Evolutionary conservation across 2,113 vertebrate genomes (phyloP).

Genomic region (Pseudolaguvia tuberculata): DNA sequence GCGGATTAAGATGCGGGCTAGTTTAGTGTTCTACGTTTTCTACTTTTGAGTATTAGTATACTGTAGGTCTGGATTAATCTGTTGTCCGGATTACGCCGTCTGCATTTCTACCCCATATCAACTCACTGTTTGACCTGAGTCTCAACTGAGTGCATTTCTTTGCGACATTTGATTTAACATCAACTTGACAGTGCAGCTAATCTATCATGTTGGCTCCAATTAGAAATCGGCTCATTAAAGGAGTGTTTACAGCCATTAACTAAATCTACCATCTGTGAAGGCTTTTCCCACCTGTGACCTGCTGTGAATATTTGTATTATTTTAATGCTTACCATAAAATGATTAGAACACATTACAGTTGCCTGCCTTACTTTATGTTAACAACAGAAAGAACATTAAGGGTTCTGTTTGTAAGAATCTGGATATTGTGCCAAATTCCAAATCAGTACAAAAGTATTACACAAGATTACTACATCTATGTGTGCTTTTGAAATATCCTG

Average conservation of each 20-base stretch:
- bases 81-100: background rate
- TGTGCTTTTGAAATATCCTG: too few species aligned
- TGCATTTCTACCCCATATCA: background rate
- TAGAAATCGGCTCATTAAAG: constrained; percentile 13
- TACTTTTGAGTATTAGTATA: background rate
- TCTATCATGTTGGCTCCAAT: background rate
- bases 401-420: too few species aligned
- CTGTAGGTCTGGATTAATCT: background rate
- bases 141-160: background rate
- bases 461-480: too few species aligned
- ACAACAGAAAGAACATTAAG: too few species aligned
- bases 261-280: constrained; percentile 18
- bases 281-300: constrained; percentile 4
- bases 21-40: too few species aligned
- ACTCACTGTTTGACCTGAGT: background rate
- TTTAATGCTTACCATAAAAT: too few species aligned
- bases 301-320: too few species aligned
- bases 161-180: constrained; percentile 8
- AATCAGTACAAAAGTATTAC: too few species aligned
- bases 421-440: too few species aligned
- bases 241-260: constrained; percentile 1
- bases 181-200: background rate
- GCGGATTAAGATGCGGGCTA: too few species aligned
- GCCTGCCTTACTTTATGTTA: too few species aligned
- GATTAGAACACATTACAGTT: too few species aligned